Evolutionary conservation across 2,113 vertebrate genomes (phyloP).

Genomic region (Ophthalmolycus amberensis): DNA sequence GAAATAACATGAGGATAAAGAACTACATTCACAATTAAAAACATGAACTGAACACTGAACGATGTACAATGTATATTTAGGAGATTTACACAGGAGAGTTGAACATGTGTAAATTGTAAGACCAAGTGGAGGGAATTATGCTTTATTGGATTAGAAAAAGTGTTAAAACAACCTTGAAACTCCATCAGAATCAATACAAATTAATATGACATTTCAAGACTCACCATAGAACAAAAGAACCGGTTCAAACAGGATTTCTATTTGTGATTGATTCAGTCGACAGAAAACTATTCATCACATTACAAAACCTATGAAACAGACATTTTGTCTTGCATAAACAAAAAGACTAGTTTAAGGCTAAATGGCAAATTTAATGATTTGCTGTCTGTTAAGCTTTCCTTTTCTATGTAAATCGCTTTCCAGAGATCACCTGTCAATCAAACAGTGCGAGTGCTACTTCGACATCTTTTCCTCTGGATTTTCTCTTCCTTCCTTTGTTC

Average conservation of each 20-base stretch:
- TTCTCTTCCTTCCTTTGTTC: conserved; percentile 11
- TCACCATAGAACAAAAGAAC: conserved; percentile 1
- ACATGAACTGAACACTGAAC: neutral
- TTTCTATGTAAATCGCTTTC: conserved; percentile 23
- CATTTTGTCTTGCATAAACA: neutral
- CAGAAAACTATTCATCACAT: conserved; percentile 27
- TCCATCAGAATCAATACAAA: conserved; percentile 6
- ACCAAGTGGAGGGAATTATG: neutral
- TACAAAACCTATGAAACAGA: neutral
- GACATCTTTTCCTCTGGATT: neutral
- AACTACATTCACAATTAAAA: neutral
- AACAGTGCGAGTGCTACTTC: neutral
- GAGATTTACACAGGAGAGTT: neutral
- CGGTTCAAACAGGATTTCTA: neutral
- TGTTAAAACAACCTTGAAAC: conserved; percentile 15
- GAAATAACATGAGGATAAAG: neutral
- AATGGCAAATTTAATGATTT: conserved; percentile 54
- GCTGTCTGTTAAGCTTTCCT: conserved; percentile 17
- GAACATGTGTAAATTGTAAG: neutral
- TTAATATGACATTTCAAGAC: conserved; percentile 28
- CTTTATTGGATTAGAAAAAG: neutral
- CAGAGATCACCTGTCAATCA: conserved; percentile 53
- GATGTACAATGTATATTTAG: neutral
- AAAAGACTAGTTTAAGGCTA: conserved; percentile 10
- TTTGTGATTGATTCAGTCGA: conserved; percentile 13